Percentiles rank a stretch among this genome's conserved stretches.
These are phyloP conservation scores for Cyprinodon brontotheroides DNA, from an alignment of 2,113 vertebrate species.

Conservation along the genomic window DNA sequence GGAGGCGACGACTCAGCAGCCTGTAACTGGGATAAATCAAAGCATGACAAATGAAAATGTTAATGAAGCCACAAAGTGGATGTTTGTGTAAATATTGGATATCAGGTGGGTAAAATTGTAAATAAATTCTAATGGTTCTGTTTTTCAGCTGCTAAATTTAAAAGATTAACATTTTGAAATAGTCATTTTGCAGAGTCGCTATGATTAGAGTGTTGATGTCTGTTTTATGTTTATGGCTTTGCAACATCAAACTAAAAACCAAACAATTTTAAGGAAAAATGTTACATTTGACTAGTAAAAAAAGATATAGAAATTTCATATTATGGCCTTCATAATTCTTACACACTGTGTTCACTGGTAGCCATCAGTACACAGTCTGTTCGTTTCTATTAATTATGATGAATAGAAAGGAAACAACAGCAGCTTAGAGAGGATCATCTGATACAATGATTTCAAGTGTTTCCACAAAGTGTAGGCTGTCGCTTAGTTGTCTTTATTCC, in stretches of 20 bases:
- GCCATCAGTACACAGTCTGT: not conserved
- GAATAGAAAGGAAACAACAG: not conserved
- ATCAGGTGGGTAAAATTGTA: not conserved
- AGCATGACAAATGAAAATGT: slow-evolving; percentile 13
- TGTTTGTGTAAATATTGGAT: not conserved
- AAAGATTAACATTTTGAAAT: not conserved
- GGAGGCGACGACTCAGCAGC: slow-evolving; percentile 45
- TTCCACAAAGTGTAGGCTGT: not conserved
- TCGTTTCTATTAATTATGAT: not conserved
- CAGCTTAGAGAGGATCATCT: not conserved
- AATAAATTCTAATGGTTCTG: not conserved
- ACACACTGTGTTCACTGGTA: not conserved
- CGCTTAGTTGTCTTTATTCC: no score
- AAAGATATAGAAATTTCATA: not conserved
- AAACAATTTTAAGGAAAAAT: not conserved
- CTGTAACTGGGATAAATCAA: slow-evolving; percentile 29
- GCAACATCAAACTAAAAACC: no score
- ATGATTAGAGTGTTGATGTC: not conserved
- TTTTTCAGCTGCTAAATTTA: not conserved
- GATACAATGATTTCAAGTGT: not conserved
- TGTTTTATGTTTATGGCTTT: not conserved
- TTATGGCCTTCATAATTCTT: not conserved
- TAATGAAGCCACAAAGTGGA: not conserved
- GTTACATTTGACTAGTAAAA: not conserved
- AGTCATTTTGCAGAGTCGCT: not conserved